Evolutionary conservation across 2,113 vertebrate genomes (phyloP), one percentile per base, ranked within the genome.

Genomic region (Dromas ardeola): DNA sequence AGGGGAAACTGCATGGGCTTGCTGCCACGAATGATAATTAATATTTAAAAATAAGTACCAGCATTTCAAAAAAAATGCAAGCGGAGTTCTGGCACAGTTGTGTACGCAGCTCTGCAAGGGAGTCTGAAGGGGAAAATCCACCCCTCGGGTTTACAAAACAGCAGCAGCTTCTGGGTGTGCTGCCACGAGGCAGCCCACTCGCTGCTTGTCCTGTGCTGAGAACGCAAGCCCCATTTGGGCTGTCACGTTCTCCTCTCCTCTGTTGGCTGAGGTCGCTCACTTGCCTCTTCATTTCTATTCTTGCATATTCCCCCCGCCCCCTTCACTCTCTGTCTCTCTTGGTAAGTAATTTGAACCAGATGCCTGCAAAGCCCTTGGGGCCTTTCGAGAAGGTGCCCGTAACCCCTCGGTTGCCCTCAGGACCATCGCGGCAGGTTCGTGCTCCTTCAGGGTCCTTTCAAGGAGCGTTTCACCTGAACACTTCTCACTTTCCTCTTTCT

Each of bases 261-360:
- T 38, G 30, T 3, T 88, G 88, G 42, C 81, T 73, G 81, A 86
- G 71, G 81, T 89, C 45, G 1, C 71, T 69, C 3, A 10, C 81
- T 95, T 88, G 76, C 92, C 81, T 92, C 86, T 94, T 82, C 85
- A 9, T 42, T 86, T 89, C 85, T 94, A 55, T 94, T 92, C 92
- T 70, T 86, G 87, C 66, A 9, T 6, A 5, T 63, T 36, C 42
- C 50, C 61, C 34, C 38, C 53, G 18, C 40, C 43, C 43, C 50
- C 78, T 87, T 45, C 49, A 3, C 42, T 90, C 59, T 40, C 74
- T 56, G n/a, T 21, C 86, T 52, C 4, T 52, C 36, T 70, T 5
- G 34, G 63, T 15, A 43, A 56, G 22, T 32, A 5, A 26, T 45
- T 58, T 50, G 59, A 59, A 55, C 55, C 55, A 82, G 76, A 43